Conservation (phyloP, 2,797 vertebrate species). For the Scolopax rusticola region DNA sequence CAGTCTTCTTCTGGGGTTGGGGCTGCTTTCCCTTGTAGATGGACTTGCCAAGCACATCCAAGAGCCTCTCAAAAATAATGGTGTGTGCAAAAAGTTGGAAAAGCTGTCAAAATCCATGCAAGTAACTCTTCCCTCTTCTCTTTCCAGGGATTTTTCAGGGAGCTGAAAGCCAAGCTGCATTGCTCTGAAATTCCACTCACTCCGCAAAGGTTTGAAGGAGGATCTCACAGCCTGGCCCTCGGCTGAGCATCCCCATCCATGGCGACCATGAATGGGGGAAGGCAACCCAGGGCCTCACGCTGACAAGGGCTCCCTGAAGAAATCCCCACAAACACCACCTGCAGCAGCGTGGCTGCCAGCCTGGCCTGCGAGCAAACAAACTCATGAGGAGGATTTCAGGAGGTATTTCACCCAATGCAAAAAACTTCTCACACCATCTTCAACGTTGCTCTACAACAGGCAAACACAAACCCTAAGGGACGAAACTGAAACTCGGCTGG, state of each 20-base stretch:
- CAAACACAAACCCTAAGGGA: neutral
- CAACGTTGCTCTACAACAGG: neutral
- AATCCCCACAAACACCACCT: neutral
- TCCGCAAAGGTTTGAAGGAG: rapidly evolving
- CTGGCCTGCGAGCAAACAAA: neutral
- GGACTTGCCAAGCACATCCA: neutral
- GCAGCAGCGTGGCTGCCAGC: neutral
- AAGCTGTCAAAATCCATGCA: neutral
- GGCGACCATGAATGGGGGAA: rapidly evolving
- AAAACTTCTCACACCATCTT: neutral
- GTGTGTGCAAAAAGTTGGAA: neutral
- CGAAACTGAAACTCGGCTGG: neutral
- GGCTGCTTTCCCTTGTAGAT: rapidly evolving
- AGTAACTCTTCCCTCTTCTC: neutral
- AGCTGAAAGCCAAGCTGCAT: neutral
- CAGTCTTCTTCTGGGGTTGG: neutral
- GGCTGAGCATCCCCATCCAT: rapidly evolving
- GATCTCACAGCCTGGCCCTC: neutral
- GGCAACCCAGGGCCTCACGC: rapidly evolving
- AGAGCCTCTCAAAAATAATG: neutral
- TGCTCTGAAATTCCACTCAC: neutral
- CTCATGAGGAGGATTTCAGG: neutral
- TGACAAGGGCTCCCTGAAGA: neutral
- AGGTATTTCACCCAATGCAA: rapidly evolving
- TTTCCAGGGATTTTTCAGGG: neutral